Conservation (phyloP, 1,140 invertebrate species). For the Akabosia matsudoensis region DNA sequence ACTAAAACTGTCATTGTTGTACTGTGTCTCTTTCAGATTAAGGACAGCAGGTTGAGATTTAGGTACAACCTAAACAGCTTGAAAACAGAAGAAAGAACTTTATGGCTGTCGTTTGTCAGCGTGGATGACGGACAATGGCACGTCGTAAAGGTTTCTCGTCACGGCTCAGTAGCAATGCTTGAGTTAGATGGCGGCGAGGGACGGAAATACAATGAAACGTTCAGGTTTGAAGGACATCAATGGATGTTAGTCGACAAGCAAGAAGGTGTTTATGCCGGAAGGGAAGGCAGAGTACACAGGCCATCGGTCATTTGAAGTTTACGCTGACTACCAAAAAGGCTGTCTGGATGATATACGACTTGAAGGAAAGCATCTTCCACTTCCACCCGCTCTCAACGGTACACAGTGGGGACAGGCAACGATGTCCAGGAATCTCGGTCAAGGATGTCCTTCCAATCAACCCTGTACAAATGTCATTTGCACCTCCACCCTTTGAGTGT, state of each 20-base stretch:
- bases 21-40: conserved; percentile 59
- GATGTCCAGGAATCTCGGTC: conserved; percentile 72
- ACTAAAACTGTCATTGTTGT: not conserved
- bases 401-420: conserved; percentile 64
- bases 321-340: conserved; percentile 87
- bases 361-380: conserved; percentile 63
- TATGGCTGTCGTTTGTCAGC: conserved; percentile 82
- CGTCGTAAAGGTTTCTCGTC: conserved; percentile 75
- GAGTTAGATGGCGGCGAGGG: conserved; percentile 94
- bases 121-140: conserved; percentile 98
- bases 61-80: conserved; percentile 89
- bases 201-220: conserved; percentile 88
- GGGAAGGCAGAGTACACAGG: conserved; percentile 93
- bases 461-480: conserved; percentile 89
- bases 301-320: conserved; percentile 85
- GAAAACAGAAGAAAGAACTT: conserved; percentile 79
- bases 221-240: conserved; percentile 84
- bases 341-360: conserved; percentile 63
- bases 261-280: conserved; percentile 88
- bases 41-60: conserved; percentile 84
- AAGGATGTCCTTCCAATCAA: conserved; percentile 87
- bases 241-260: conserved; percentile 89
- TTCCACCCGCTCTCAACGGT: conserved; percentile 61
- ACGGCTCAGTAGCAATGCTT: conserved; percentile 88
- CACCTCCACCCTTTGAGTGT: conserved; percentile 88